A percentile compares a stretch with the other conserved stretches of the same genome.
Conservation (phyloP, 2,113 vertebrate genomes). For the Serilophus lunatus region DNA sequence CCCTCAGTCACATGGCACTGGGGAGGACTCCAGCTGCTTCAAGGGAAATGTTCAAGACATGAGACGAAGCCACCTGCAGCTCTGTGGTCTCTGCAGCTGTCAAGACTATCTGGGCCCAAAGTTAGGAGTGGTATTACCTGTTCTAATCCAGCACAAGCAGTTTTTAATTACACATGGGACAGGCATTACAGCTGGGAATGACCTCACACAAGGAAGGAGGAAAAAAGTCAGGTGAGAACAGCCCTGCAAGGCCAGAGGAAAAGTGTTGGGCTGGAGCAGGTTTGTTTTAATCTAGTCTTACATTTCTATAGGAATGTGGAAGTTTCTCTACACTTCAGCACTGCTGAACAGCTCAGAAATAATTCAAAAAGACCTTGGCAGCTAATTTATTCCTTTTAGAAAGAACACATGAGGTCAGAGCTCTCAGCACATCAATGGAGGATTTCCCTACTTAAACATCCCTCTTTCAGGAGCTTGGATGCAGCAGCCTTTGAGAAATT, state of each 20-base stretch:
- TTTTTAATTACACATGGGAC: not conserved
- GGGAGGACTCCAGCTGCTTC: not conserved
- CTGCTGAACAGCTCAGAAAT: not conserved
- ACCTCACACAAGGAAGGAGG: not conserved
- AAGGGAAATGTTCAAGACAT: not conserved
- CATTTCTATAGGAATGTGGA: not conserved
- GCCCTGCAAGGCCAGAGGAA: not conserved
- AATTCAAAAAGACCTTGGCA: not conserved
- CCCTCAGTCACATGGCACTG: fast-evolving
- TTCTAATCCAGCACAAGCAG: not conserved
- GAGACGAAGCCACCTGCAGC: not conserved
- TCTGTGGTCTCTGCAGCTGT: not conserved
- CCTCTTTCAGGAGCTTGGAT: not conserved
- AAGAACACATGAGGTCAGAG: not conserved
- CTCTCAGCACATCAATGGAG: not conserved
- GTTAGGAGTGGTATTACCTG: not conserved
- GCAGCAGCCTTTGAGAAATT: not conserved
- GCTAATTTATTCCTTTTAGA: not conserved
- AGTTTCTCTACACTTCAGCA: not conserved
- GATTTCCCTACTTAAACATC: not conserved
- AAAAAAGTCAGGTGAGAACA: not conserved
- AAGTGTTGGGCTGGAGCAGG: not conserved
- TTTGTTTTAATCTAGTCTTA: not conserved
- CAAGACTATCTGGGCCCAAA: not conserved
- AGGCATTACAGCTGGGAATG: not conserved